Percentiles rank a stretch among this genome's conserved stretches.
Evolutionary conservation across 2,113 vertebrate genomes (phyloP).

Genomic region (Xiphophorus couchianus): DNA sequence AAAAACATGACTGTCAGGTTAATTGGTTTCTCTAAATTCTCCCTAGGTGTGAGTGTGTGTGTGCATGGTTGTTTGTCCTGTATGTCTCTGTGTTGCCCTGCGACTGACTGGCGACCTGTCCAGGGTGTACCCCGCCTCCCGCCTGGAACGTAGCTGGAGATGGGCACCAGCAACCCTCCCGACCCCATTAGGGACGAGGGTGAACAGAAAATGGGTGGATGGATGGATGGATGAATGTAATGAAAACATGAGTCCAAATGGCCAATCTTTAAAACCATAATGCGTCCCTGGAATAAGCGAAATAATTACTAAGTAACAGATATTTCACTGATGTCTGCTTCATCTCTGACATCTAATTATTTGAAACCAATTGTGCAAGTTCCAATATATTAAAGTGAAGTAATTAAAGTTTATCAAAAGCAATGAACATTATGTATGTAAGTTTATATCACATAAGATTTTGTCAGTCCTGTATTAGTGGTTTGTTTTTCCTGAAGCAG

Average conservation of each 20-base stretch:
- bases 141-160: no score
- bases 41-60: no score
- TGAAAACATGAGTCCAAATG: slow-evolving; percentile 40
- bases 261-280: slow-evolving; percentile 24
- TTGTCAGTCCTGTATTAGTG: background rate
- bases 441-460: background rate
- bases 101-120: no score
- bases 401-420: background rate
- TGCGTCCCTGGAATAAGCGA: background rate
- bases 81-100: no score
- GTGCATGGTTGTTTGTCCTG: no score
- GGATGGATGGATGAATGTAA: slow-evolving; percentile 20
- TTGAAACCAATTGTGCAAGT: background rate
- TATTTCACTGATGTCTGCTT: background rate
- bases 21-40: no score
- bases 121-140: no score
- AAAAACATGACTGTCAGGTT: no score
- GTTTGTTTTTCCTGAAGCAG: no score
- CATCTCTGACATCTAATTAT: background rate
- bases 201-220: no score
- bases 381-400: background rate
- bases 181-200: no score
- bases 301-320: background rate
- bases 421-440: background rate
- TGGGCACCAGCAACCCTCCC: no score